Evolutionary conservation across 2,797 vertebrate species (phyloP), one percentile per base, ranked within the genome.

Genomic region (Peromyscus eremicus): DNA sequence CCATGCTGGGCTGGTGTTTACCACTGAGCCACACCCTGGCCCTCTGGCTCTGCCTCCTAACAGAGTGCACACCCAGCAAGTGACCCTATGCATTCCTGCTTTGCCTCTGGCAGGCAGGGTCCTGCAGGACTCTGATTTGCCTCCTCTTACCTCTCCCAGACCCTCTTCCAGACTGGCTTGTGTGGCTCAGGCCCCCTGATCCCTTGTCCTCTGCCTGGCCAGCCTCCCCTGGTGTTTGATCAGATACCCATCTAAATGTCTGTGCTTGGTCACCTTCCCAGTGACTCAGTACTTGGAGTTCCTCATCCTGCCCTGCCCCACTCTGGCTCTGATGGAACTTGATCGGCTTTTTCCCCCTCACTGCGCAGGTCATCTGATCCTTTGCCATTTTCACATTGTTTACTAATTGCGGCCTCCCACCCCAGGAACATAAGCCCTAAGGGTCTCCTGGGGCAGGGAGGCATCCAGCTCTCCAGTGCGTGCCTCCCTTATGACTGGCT

Each of bases 281-380:
- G 1, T 4, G 73, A 34, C 43, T 6, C 17, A 46, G 17, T 13
- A 29, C 46, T 71, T 21, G 1, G 60, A 46, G 68, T 1, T 37
- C 49, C 64, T 12, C 5, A 17, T 4, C 8, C 37, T 17, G 68
- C 25, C 49, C 23, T 7, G 3, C 16, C 25, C 6, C 1, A 13
- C 5, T 2, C 0, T 55, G 9, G 14, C 43, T 2, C 25, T 43
- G 11, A 21, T 37, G 21, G 37, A 25, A 1, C 34, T 27, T 2
- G 0, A 43, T 57, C 70, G 19, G 12, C 23, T 4, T 34, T 34
- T 32, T 11, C 71, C 19, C 10, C n/a, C 32, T 23, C 27, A 12
- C 14, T 11, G 29, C 2, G 1, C 1, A 2, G 0, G 21, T 10
- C 29, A 0, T 43, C 43, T 34, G 32, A 84, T 8, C 82, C 29